Percentiles rank a stretch among this genome's conserved stretches.
phyloP scores from a whole-genome alignment of 2,113 vertebrate genomes.

The Mustela lutreola region DNA sequence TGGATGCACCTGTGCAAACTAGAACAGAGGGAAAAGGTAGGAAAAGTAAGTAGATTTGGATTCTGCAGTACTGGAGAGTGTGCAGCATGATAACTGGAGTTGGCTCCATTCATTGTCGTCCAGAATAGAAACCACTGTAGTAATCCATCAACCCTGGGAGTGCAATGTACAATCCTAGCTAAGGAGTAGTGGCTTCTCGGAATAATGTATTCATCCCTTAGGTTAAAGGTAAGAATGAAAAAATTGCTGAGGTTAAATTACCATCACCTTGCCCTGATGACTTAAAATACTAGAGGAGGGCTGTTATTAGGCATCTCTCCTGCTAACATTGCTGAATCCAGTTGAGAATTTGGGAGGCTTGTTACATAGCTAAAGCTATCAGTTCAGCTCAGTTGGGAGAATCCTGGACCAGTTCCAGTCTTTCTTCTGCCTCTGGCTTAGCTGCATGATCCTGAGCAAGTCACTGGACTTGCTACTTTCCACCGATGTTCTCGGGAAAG shows the following conservation, averaged over 20 bases:
- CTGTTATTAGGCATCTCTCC: neutral
- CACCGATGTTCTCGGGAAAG: neutral
- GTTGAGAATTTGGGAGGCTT: neutral
- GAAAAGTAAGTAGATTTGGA: conserved; percentile 74
- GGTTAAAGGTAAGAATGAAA: conserved; percentile 34
- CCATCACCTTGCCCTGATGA: neutral
- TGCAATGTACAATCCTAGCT: conserved; percentile 35
- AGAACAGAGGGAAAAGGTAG: conserved; percentile 69
- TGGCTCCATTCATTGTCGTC: conserved; percentile 53
- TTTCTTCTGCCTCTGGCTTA: neutral
- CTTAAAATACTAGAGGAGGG: conserved; percentile 49
- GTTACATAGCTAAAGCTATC: conserved; percentile 4
- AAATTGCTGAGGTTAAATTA: conserved; percentile 57
- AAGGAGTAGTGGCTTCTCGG: conserved; percentile 69
- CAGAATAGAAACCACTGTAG: conserved; percentile 72
- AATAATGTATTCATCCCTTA: conserved; percentile 73
- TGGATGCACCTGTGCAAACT: conserved; percentile 71
- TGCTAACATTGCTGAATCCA: conserved; percentile 26
- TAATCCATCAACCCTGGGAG: conserved; percentile 61
- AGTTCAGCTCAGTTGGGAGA: neutral
- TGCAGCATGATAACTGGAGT: conserved; percentile 62
- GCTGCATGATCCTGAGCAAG: conserved; percentile 19
- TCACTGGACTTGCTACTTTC: neutral
- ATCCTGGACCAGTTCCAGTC: neutral
- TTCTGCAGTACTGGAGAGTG: conserved; percentile 36